Conservation (phyloP, 2,888 invertebrate species). For the Macrosoma leucophasiata region DNA sequence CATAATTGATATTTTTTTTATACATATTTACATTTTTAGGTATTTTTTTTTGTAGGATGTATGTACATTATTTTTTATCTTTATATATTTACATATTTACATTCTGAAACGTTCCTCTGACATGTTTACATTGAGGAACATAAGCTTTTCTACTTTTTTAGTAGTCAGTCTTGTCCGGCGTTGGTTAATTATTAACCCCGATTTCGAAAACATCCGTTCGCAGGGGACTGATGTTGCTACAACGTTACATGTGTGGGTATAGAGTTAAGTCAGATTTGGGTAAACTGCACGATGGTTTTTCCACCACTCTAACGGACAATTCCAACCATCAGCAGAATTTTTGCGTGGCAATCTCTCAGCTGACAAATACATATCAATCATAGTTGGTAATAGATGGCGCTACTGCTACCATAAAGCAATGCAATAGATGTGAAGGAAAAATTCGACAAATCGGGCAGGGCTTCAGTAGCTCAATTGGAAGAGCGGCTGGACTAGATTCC, state of each 20-base stretch:
- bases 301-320: constrained; percentile 17
- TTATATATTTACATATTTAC: background rate
- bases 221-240: constrained; percentile 1
- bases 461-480: no score
- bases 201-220: constrained; percentile 2
- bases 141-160: constrained; percentile 9
- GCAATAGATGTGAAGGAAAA: no score
- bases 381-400: no score
- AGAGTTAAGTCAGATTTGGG: constrained; percentile 1
- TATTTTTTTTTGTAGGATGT: no score
- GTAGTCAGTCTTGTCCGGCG: constrained; percentile 7
- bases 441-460: no score
- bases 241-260: background rate
- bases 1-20: background rate
- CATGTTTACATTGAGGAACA: constrained; percentile 13
- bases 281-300: constrained; percentile 6
- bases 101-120: constrained; percentile 3
- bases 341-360: constrained; percentile 16
- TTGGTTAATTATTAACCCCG: constrained; percentile 3
- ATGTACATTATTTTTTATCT: background rate
- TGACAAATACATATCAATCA: constrained; percentile 19
- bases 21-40: background rate
- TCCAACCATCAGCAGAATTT: constrained; percentile 5
- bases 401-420: no score
- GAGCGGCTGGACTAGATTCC: no score